Evolutionary conservation across 2,888 invertebrate genomes (phyloP), one percentile per base, ranked within the genome.

Genomic region (Tholera decimalis): DNA sequence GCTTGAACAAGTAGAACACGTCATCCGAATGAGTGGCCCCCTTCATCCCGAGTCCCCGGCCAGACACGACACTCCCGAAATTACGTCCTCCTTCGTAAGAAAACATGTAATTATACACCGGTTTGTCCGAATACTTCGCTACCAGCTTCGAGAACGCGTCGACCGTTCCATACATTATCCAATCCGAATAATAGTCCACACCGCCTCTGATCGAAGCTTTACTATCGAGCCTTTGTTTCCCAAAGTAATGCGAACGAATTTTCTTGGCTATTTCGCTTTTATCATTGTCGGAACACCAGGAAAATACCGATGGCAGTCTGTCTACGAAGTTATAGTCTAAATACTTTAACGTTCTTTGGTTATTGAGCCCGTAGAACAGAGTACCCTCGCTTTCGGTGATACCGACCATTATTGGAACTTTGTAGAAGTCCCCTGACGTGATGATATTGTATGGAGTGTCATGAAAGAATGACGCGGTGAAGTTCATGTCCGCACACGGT

Each of bases 1-100:
- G 95, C 73, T 92, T 92, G 83, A 93, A 95, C 33, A 93, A 61
- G 83, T 95, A 95, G 83, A 95, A 94, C 13, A 94, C 64, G 59
- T 95, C 95, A 51, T 93, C 95, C 0, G 91, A 87, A 70, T 95
- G 95, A 0, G 92, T 87, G 0, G 93, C 90, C 0, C 93, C 93
- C 2, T 68, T 66, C 58, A 87, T 30, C 0, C 67, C 60, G 3
- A 82, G 35, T 1, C 77, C 59, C 4, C 70, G 58, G 1, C 90
- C 89, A 7, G 91, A 88, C 1, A 92, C 43, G 0, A 72, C 64
- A 66, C 89, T 93, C 0, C 89, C 91, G 39, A 92, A 92, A 67
- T 94, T 93, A 20, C 95, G 86, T 18, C 75, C 83, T 3, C 95
- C 95, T 62, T 90, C 87, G 66, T 93, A 94, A 0, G 90, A 81